Conservation (phyloP, 2,888 invertebrate genomes). For the Cataglyphis albicans region DNA sequence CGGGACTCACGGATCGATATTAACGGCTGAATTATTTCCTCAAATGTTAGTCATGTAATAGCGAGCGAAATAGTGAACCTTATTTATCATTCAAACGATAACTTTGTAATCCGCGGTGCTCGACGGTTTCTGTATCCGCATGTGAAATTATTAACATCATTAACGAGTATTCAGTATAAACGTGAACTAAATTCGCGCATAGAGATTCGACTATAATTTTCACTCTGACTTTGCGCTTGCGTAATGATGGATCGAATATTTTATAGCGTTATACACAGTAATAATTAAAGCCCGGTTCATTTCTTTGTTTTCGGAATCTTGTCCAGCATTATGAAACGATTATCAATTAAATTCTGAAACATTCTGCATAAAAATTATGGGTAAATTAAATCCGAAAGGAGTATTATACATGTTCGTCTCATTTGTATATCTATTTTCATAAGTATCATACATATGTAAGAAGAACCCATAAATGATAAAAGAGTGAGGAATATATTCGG, state of each 20-base stretch:
- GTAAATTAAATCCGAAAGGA: neutral
- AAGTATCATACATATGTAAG: conserved; percentile 25
- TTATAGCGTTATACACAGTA: neutral
- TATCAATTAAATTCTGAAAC: conserved; percentile 1
- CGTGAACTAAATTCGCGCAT: conserved; percentile 43
- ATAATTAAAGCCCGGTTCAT: neutral
- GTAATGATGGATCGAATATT: neutral
- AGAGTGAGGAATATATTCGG: conserved; percentile 60
- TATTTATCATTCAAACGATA: conserved; percentile 69
- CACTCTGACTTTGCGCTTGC: neutral
- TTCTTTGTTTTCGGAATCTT: neutral
- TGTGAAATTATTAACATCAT: conserved; percentile 69
- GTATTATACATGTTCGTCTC: neutral
- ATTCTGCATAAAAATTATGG: neutral
- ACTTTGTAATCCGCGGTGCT: conserved; percentile 59
- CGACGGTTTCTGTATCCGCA: conserved; percentile 58
- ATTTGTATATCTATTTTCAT: conserved; percentile 20
- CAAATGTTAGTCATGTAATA: conserved; percentile 48
- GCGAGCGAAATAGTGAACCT: conserved; percentile 58
- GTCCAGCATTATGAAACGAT: neutral
- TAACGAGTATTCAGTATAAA: conserved; percentile 58
- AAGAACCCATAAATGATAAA: conserved; percentile 53
- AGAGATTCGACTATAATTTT: conserved; percentile 54
- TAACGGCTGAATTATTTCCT: conserved; percentile 60
- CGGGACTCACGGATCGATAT: conserved; percentile 51